Conservation (phyloP, 2,888 invertebrate genomes). For the Lepidocyrtoides sp. region DNA sequence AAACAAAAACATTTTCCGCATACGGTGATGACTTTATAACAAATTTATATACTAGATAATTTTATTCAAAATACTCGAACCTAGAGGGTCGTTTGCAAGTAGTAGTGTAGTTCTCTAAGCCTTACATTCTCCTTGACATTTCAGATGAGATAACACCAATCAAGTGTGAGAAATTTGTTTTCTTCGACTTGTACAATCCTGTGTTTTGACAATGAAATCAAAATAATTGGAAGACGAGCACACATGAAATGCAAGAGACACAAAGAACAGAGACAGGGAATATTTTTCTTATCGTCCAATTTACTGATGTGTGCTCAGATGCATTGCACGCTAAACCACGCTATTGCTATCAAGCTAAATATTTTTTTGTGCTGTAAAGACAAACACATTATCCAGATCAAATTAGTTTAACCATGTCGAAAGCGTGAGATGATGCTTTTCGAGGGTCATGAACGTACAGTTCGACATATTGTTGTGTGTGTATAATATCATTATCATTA, state of each 20-base stretch:
- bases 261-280: not conserved
- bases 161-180: slow-evolving; percentile 67
- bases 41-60: not conserved
- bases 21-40: not conserved
- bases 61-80: not conserved
- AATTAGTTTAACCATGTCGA: not conserved
- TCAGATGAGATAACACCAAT: slow-evolving; percentile 11
- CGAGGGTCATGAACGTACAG: not conserved
- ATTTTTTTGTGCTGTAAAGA: not conserved
- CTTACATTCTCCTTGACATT: slow-evolving; percentile 15
- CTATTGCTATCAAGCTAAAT: not conserved
- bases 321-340: too few relatives aligned
- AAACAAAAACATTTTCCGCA: not conserved
- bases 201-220: slow-evolving; percentile 70
- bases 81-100: not conserved
- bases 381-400: not conserved
- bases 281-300: slow-evolving; percentile 14
- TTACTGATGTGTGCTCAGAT: not conserved
- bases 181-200: slow-evolving; percentile 38
- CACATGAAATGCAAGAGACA: not conserved
- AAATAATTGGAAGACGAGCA: slow-evolving; percentile 64
- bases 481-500: not conserved
- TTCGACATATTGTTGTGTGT: not conserved
- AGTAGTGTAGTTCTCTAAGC: not conserved
- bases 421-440: not conserved